Percentiles rank a stretch among this genome's conserved stretches.
Evolutionary conservation across 2,113 vertebrate genomes (phyloP).

Genomic region (Agapornis roseicollis): DNA sequence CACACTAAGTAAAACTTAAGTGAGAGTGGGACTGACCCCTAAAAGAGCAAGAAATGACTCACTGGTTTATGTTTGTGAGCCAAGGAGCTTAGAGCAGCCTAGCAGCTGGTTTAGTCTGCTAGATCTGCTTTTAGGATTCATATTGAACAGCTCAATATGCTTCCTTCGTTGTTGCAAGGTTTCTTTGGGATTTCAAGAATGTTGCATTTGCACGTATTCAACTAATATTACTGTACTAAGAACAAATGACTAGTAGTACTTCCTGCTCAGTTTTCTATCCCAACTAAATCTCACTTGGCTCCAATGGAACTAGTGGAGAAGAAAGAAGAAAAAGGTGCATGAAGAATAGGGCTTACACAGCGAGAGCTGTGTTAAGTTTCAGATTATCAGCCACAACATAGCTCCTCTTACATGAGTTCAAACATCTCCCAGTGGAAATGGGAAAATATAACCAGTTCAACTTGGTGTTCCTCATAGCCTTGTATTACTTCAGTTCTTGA

Average conservation of each 20-base stretch:
- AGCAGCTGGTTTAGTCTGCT: background rate
- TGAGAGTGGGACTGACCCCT: background rate
- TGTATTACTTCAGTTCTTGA: background rate
- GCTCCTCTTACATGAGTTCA: background rate
- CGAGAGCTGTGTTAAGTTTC: background rate
- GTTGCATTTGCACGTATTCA: background rate
- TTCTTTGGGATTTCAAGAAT: background rate
- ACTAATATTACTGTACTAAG: background rate
- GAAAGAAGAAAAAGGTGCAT: background rate
- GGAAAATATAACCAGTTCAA: background rate
- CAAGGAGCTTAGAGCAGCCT: background rate
- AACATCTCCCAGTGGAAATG: background rate
- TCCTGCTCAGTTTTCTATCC: background rate
- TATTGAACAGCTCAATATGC: background rate
- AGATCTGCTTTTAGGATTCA: background rate
- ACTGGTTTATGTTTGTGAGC: background rate
- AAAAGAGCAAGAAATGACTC: background rate
- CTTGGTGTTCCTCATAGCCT: background rate
- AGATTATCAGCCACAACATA: background rate
- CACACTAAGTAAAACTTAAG: background rate
- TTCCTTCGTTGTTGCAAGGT: background rate
- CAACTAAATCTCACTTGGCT: background rate
- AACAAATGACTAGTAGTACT: background rate
- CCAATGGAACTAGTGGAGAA: background rate
- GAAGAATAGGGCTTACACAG: background rate